phyloP scores from a whole-genome alignment of 2,797 vertebrate species.

The Paramormyrops hopkinsi region DNA sequence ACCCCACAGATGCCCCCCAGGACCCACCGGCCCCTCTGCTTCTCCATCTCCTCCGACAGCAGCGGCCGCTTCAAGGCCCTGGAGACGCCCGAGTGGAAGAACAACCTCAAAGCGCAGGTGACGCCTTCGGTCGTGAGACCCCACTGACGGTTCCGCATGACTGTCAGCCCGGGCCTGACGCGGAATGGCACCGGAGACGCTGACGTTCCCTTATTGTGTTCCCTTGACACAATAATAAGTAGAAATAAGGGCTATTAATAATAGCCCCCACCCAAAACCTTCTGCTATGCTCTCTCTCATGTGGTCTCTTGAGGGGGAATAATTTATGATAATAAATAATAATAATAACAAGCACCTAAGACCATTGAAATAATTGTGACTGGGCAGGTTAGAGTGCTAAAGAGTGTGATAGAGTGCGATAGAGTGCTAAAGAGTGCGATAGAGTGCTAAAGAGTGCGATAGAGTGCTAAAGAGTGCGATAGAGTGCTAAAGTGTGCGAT shows the following conservation, averaged over 20 bases:
- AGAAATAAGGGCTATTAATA: not conserved
- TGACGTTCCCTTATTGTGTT: not conserved
- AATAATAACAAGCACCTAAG: not conserved
- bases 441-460: not conserved
- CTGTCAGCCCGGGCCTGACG: not conserved
- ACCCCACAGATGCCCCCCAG: constrained; percentile 52
- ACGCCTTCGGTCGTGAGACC: not conserved
- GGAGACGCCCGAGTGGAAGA: constrained; percentile 64
- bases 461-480: no score
- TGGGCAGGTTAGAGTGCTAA: not conserved
- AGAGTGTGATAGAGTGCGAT: no score
- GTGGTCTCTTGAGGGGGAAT: not conserved
- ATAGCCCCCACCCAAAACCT: not conserved
- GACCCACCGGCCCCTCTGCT: constrained; percentile 55
- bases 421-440: not conserved
- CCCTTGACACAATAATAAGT: not conserved
- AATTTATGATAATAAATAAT: not conserved
- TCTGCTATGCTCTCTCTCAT: not conserved
- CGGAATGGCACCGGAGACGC: not conserved
- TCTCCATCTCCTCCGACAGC: constrained; percentile 62
- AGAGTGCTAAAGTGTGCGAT: no score
- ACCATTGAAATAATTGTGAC: not conserved
- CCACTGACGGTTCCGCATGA: not conserved
- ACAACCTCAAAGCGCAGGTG: constrained; percentile 70
- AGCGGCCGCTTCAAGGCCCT: constrained; percentile 56